These are phyloP conservation scores for Scaptomyza parva DNA, from an alignment of 2,888 invertebrate species.

Conservation along the genomic window DNA sequence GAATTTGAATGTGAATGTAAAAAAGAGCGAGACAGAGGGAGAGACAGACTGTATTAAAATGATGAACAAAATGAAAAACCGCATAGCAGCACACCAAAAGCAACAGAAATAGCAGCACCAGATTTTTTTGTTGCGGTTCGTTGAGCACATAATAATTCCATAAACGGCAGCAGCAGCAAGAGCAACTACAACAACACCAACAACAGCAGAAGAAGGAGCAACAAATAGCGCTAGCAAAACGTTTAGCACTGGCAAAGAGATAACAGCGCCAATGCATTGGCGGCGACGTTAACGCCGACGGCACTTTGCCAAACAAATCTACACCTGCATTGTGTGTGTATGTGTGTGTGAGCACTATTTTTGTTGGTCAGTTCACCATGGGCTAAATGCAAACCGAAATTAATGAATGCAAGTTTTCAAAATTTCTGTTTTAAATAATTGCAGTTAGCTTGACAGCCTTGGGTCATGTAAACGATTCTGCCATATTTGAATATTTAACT, in stretches of 20 bases:
- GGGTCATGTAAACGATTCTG: background rate
- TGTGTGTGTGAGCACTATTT: constrained; percentile 3
- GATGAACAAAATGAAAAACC: constrained; percentile 41
- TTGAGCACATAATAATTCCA: constrained; percentile 80
- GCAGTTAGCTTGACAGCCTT: background rate
- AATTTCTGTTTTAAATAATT: background rate
- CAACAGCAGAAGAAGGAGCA: constrained; percentile 36
- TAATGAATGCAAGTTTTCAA: background rate
- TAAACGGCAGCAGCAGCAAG: constrained; percentile 56
- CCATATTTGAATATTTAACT: background rate
- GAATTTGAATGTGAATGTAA: background rate
- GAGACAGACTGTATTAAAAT: constrained; percentile 55
- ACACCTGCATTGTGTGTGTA: constrained; percentile 38
- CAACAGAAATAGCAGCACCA: constrained; percentile 46
- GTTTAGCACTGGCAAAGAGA: constrained; percentile 42
- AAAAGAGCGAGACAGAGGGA: background rate
- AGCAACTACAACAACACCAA: constrained; percentile 7
- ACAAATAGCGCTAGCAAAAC: constrained; percentile 46
- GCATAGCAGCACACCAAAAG: constrained; percentile 32
- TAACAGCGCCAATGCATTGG: constrained; percentile 26
- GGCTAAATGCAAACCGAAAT: constrained; percentile 12
- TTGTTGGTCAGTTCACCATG: constrained; percentile 31
- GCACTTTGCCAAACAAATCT: constrained; percentile 37
- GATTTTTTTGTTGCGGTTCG: constrained; percentile 75
- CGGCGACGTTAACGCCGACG: constrained; percentile 35